Conservation (phyloP, 1,140 invertebrate genomes). For the Tetragonula clypearis region DNA sequence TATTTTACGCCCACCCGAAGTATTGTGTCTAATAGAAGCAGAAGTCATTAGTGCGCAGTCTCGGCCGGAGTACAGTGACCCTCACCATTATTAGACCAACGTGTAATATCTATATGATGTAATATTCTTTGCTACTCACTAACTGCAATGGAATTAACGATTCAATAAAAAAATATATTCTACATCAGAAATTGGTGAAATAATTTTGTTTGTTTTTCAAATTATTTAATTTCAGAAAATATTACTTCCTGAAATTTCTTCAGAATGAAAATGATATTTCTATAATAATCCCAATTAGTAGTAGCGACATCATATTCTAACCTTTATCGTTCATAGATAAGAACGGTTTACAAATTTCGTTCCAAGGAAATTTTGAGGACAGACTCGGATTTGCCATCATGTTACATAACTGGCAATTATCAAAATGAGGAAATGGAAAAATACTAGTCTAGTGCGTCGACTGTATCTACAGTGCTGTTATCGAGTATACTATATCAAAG, state of each 20-base stretch:
- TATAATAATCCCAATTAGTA: background rate
- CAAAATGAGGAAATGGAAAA: conserved; percentile 7
- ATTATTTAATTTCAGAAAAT: background rate
- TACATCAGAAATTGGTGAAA: background rate
- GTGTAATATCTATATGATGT: background rate
- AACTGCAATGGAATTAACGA: background rate
- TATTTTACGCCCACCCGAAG: conserved; percentile 6
- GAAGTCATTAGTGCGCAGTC: conserved; percentile 18
- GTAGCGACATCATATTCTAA: background rate
- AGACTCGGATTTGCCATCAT: background rate
- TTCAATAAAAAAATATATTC: background rate
- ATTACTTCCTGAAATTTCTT: background rate
- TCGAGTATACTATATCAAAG: background rate
- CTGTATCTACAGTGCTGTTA: background rate
- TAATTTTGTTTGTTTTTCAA: too few relatives aligned
- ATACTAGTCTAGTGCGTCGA: background rate
- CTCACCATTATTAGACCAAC: conserved; percentile 14
- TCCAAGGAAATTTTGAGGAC: background rate
- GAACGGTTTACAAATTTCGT: background rate
- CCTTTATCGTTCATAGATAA: background rate
- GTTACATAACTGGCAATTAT: conserved; percentile 2
- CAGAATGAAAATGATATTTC: background rate
- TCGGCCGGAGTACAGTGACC: conserved; percentile 7
- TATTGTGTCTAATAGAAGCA: background rate
- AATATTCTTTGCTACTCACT: background rate